Evolutionary conservation across 2,797 vertebrate genomes (phyloP), one percentile per base, ranked within the genome.

Genomic region (Knipowitschia caucasica): DNA sequence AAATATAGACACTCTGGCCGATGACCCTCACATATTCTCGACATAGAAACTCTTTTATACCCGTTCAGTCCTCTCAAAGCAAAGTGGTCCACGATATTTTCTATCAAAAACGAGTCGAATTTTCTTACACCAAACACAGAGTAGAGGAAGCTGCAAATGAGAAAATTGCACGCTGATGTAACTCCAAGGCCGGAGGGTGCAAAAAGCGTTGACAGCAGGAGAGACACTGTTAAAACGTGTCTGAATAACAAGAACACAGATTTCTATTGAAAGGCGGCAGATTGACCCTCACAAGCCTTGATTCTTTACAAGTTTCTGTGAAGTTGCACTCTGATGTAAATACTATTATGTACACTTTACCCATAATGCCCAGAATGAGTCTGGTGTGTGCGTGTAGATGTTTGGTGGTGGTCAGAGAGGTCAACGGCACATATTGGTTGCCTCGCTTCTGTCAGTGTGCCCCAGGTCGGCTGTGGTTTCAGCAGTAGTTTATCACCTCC

Each of bases 161-260:
- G 47, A 35, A 34, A 49, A 50, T 70, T 44, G 17, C 25, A 59
- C 49, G 74, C 68, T 40, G 26, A 25, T 39, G 35, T 26, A 59
- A 12, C 26, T 46, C 26, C 11, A 11, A 46, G 8, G 26, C 26
- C 12, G 11, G 62, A 53, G 30, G 51, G 61, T 21, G 21, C 59
- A 53, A 64, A 44, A 61, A 47, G 27, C 67, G 74, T 70, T 65
- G 49, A 50, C 52, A 39, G 21, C 64, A 31, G 46, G 47, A 73
- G 62, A 69, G 23, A 51, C 5, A 18, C 20, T 27, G n/a, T 31
- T 27, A 18, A 17, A 30, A 42, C 36, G 39, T 10, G 50, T 12
- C n/a, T 72, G 85, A 81, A 85, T n/a, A 81, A 84, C 71, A 84
- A 88, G 87, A 68, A 86, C 80, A 77, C 80, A 73, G 71, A 71